These are phyloP conservation scores for Pipra filicauda DNA, from an alignment of 2,113 vertebrate genomes.

Conservation along the genomic window DNA sequence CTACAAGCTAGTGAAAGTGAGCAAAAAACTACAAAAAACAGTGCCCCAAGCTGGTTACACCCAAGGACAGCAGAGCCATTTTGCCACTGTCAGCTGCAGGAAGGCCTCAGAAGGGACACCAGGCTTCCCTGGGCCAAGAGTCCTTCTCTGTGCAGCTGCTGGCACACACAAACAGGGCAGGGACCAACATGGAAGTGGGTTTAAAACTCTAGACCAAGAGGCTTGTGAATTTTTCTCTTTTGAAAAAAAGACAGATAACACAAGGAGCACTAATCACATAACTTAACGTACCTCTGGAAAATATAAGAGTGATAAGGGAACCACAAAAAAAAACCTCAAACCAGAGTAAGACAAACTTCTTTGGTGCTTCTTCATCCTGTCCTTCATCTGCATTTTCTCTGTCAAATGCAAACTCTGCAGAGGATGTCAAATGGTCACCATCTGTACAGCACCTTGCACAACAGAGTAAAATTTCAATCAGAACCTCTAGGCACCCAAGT, in stretches of 20 bases:
- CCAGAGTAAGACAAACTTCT: neutral
- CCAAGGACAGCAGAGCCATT: neutral
- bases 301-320: neutral
- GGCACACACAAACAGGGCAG: neutral
- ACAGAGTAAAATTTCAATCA: neutral
- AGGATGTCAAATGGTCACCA: neutral
- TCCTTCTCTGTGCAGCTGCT: neutral
- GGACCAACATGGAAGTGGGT: neutral
- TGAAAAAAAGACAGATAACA: neutral
- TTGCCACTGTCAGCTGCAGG: neutral
- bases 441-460: neutral
- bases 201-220: neutral
- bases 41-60: neutral
- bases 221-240: neutral
- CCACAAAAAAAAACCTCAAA: neutral
- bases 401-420: neutral
- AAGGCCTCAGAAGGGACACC: neutral
- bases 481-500: neutral
- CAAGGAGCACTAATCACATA: neutral
- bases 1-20: neutral
- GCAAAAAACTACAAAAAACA: neutral
- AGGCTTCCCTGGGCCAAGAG: neutral
- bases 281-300: neutral
- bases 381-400: neutral
- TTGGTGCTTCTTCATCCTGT: neutral